phyloP scores from a whole-genome alignment of 53 echinoderm and acorn worm species.

The Mesocentrotus franciscanus region DNA sequence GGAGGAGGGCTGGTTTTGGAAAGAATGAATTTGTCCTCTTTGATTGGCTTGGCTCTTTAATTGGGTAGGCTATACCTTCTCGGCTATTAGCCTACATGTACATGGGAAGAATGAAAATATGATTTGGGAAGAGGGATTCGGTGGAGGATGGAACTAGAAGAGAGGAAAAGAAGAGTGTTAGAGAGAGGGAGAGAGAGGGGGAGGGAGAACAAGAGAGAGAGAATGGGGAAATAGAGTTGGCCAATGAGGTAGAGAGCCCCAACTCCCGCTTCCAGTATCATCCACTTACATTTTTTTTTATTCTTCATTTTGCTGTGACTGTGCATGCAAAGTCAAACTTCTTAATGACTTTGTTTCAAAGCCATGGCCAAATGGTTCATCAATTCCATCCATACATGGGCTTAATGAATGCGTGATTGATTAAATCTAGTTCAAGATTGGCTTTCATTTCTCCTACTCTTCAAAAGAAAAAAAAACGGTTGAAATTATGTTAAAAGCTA shows the following conservation, averaged over 20 bases:
- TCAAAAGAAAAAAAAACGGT: neutral
- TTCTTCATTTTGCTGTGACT: neutral
- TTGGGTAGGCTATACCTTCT: conserved; percentile 8
- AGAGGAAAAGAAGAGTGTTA: neutral
- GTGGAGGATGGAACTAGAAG: neutral
- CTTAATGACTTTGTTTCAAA: conserved; percentile 25
- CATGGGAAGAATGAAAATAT: conserved; percentile 1
- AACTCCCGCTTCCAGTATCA: conserved; percentile 23
- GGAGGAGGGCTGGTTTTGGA: neutral
- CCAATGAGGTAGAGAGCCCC: neutral
- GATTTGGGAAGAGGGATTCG: neutral
- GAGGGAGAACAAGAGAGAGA: neutral
- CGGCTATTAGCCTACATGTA: conserved; percentile 41
- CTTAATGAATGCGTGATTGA: conserved; percentile 37
- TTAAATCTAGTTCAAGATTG: conserved; percentile 54
- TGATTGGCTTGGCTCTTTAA: conserved; percentile 20
- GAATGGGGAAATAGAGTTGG: neutral
- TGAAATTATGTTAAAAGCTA: conserved; percentile 49
- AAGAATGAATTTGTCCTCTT: conserved; percentile 14
- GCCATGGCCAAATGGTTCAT: conserved; percentile 34
- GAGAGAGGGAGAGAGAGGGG: neutral
- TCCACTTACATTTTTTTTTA: conserved; percentile 12
- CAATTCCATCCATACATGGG: conserved; percentile 25
- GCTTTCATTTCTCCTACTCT: conserved; percentile 21
- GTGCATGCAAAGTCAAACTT: conserved; percentile 36